phyloP scores from a whole-genome alignment of 2,888 invertebrate genomes.

The Pseudoips prasinana region DNA sequence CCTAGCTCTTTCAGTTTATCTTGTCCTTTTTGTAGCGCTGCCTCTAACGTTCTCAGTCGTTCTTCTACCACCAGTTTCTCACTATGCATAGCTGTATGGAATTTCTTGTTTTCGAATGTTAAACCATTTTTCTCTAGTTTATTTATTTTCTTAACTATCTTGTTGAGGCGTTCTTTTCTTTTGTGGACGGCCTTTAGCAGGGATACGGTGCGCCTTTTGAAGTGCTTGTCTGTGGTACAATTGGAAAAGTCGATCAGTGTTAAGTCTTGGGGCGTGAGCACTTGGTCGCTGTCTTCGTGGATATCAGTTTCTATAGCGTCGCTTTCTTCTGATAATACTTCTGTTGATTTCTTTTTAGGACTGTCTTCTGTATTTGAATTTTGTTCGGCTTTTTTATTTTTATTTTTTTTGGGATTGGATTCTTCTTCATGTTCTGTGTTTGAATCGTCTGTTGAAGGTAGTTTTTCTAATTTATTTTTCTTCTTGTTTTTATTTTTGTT shows the following conservation, averaged over 20 bases:
- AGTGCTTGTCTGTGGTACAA: constrained; percentile 50
- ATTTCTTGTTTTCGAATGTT: constrained; percentile 53
- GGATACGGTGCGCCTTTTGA: constrained; percentile 49
- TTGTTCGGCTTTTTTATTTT: constrained; percentile 12
- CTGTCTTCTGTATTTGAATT: constrained; percentile 8
- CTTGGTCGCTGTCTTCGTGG: constrained; percentile 46
- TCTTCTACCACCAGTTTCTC: constrained; percentile 54
- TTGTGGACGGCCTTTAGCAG: constrained; percentile 53
- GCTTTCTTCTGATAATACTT: constrained; percentile 49
- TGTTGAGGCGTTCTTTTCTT: constrained; percentile 40
- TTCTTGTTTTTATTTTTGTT: constrained; percentile 1
- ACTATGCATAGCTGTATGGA: constrained; percentile 61
- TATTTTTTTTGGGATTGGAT: constrained; percentile 18
- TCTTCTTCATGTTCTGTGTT: constrained; percentile 11
- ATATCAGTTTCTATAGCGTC: constrained; percentile 63
- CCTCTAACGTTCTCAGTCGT: constrained; percentile 44
- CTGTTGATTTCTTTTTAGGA: constrained; percentile 8
- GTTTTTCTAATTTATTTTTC: constrained; percentile 3
- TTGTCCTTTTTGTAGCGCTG: constrained; percentile 43
- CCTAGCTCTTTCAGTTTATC: constrained; percentile 33
- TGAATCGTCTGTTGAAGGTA: constrained; percentile 1
- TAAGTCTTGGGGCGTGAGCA: constrained; percentile 51
- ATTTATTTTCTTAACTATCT: constrained; percentile 50
- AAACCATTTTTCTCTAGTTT: constrained; percentile 56
- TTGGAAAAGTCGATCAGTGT: constrained; percentile 55